Conservation (phyloP, 53 echinoderm and acorn worm genomes). For the Patiria pectinifera region DNA sequence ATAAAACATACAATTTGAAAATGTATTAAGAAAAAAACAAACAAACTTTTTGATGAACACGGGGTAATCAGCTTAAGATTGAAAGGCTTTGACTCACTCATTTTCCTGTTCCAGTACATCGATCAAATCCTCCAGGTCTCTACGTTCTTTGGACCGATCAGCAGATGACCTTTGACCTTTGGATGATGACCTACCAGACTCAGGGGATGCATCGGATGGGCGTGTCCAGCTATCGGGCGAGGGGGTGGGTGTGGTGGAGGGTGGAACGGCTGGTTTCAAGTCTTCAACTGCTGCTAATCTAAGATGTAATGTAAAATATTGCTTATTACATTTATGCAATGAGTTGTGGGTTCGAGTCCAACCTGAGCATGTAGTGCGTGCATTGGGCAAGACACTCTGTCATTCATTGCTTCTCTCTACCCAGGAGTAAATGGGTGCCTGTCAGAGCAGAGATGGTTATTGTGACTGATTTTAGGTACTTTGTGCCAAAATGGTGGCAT, state of each 20-base stretch:
- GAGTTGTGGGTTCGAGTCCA: too few species aligned
- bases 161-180: slow-evolving; percentile 8
- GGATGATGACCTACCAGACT: slow-evolving; percentile 24
- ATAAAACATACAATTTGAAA: too few species aligned
- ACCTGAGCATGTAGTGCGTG: too few species aligned
- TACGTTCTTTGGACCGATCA: slow-evolving; percentile 38
- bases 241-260: not conserved
- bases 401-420: too few species aligned
- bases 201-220: slow-evolving; percentile 25
- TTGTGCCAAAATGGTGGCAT: too few species aligned
- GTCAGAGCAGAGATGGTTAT: too few species aligned
- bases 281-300: slow-evolving; percentile 84
- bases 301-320: not conserved
- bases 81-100: slow-evolving; percentile 68
- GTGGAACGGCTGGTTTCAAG: slow-evolving; percentile 32
- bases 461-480: too few species aligned
- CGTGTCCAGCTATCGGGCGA: slow-evolving; percentile 4
- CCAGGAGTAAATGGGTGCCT: too few species aligned
- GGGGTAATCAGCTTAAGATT: not conserved
- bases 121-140: slow-evolving; percentile 77
- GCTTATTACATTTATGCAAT: not conserved
- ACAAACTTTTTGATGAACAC: too few species aligned
- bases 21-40: too few species aligned
- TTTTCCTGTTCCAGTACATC: slow-evolving; percentile 82
- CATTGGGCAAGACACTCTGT: too few species aligned